These are phyloP conservation scores for Achatina immaculata DNA, from an alignment of 1,140 invertebrate genomes.

Conservation along the genomic window DNA sequence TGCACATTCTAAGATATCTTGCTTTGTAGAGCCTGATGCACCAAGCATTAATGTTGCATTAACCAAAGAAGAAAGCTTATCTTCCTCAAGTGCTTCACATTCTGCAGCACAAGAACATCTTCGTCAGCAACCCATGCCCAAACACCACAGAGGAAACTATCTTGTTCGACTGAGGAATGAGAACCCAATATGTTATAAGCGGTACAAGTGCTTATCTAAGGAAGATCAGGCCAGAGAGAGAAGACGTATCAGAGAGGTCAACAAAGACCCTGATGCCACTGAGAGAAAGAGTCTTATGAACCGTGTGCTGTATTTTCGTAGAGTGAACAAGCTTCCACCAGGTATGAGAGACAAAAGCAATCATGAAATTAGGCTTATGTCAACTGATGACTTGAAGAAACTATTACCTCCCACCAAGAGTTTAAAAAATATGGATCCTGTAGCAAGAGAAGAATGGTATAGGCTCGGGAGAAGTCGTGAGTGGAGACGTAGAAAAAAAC, in stretches of 20 bases:
- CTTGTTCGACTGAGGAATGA: not conserved
- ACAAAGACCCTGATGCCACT: not conserved
- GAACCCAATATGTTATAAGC: not conserved
- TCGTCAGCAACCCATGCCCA: conserved; percentile 18
- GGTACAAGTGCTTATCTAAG: conserved; percentile 8
- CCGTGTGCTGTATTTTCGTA: not conserved
- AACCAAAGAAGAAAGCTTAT: not conserved
- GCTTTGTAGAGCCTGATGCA: not conserved
- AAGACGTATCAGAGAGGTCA: not conserved
- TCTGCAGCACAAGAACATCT: not conserved
- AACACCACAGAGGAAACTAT: conserved; percentile 14
- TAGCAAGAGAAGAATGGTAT: conserved; percentile 15
- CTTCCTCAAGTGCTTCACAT: not conserved
- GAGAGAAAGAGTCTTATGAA: conserved; percentile 21
- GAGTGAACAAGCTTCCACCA: not conserved
- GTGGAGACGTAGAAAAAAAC: conserved; percentile 15
- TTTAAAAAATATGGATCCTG: conserved; percentile 21
- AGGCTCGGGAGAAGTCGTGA: conserved; percentile 10
- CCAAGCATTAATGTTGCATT: not conserved
- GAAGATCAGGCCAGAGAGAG: conserved; percentile 7
- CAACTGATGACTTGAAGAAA: conserved; percentile 14
- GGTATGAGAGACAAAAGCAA: not conserved
- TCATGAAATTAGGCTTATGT: conserved; percentile 21
- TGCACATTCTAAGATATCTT: not conserved
- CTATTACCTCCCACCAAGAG: conserved; percentile 10